Base-by-base conservation (phyloP, 2,888 invertebrate species). In the Drosophila birchii region DNA sequence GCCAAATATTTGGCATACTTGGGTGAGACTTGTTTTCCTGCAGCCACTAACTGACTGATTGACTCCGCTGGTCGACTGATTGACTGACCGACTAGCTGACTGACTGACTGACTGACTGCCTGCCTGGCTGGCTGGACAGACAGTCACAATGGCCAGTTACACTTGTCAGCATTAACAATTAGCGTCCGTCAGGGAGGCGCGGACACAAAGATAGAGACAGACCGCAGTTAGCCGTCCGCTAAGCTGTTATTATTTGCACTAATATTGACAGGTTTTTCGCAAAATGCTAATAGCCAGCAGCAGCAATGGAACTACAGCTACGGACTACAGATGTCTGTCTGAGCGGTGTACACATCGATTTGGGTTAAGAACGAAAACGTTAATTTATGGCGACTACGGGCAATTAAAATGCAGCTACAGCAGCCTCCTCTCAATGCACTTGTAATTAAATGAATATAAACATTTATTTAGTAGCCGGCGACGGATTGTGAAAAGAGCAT, bases 291-390 rank as follows among this genome's bases (percentile, higher is more conserved):
- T 88, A 90, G 74, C 73, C 79, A 73, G 53, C 78, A 63, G 32
- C 32, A 34, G 62, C 44, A 26, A 41, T 43, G 44, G 23, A 18
- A 51, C 29, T 8, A 36, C 44, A 54, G 59, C 75, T 58, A 63
- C 70, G 43, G 71, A 55, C 77, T 73, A 75, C 77, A 74, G 73
- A 74, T 75, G 71, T 75, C 59, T 66, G 56, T 20, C 44, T 29
- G 57, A 12, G 47, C 60, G 53, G 39, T 23, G 59, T 26, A 53
- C 29, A 66, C 70, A 75, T 59, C 76, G 90, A 91, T 91, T 91
- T 90, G 84, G 91, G 91, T 91, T 91, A 91, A 91, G 91, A 91
- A 88, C 91, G 84, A 88, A 85, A 78, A 81, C 68, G 68, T 60
- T 83, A 87, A 87, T 90, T 74, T 74, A 74, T 71, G 77, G 68